Evolutionary conservation across 2,888 invertebrate species (phyloP).

Genomic region (Oconnorella tubifera): DNA sequence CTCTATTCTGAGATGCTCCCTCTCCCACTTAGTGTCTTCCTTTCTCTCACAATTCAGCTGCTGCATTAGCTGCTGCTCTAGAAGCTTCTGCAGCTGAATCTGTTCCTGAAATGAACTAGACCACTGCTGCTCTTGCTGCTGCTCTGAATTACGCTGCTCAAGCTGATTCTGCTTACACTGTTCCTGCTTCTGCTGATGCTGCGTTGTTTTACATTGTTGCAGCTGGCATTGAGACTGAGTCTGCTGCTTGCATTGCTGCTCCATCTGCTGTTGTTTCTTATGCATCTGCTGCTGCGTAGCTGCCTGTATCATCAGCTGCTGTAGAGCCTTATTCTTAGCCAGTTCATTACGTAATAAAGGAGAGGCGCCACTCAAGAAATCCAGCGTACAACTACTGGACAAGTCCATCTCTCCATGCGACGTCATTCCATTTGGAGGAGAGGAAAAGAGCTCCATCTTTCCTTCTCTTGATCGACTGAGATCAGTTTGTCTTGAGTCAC

Average conservation of each 20-base stretch:
- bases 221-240: not conserved
- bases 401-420: not conserved
- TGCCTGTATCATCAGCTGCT: conserved; percentile 15
- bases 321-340: conserved; percentile 14
- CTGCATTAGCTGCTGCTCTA: conserved; percentile 4
- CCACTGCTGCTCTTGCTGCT: not conserved
- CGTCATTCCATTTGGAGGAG: not conserved
- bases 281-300: conserved; percentile 12
- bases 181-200: conserved; percentile 8
- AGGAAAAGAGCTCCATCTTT: too few relatives aligned
- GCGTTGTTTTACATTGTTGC: not conserved
- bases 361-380: conserved; percentile 5
- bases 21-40: not conserved
- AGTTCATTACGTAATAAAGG: conserved; percentile 9
- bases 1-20: not conserved
- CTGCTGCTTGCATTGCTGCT: not conserved
- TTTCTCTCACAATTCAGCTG: not conserved
- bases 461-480: too few relatives aligned
- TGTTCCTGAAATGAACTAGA: not conserved
- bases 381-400: not conserved
- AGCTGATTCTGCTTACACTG: not conserved
- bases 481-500: too few relatives aligned
- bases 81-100: not conserved
- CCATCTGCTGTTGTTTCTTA: not conserved
- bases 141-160: not conserved